Percentiles rank a stretch among this genome's conserved stretches.
Conservation (phyloP, 2,888 invertebrate genomes). For the Heliconius ethilla region DNA sequence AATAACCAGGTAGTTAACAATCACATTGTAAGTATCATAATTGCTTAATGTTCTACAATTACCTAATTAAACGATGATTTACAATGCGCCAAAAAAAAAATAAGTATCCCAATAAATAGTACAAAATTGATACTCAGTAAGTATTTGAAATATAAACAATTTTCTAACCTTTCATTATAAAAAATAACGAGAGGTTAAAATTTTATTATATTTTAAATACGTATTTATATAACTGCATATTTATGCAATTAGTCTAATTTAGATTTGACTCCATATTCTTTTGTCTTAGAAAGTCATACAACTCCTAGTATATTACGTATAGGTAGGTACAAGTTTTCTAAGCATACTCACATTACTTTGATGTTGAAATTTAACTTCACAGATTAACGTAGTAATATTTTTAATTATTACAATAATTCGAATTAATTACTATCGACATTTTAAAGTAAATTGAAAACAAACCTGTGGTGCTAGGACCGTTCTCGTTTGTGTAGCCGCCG, state of each 20-base stretch:
- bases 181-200: no score
- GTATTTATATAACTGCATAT: no score
- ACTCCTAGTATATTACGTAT: no score
- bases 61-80: background rate
- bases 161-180: no score
- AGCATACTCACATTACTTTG: background rate
- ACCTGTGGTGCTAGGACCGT: constrained; percentile 75
- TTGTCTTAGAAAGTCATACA: no score
- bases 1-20: no score
- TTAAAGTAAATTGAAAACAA: constrained; percentile 48
- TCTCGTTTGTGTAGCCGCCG: constrained; percentile 71
- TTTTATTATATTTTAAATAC: no score
- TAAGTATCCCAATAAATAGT: background rate
- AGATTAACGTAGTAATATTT: background rate
- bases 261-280: no score
- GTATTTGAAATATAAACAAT: background rate
- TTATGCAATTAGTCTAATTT: no score
- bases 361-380: background rate
- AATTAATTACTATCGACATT: background rate
- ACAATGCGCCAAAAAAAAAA: background rate
- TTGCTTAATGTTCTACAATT: background rate
- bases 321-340: background rate
- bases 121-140: background rate
- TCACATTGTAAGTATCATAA: background rate
- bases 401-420: background rate